A percentile compares a stretch with the other conserved stretches of the same genome.
These are phyloP conservation scores for Cyclopterus lumpus DNA, from an alignment of 2,797 vertebrate species.

Conservation along the genomic window DNA sequence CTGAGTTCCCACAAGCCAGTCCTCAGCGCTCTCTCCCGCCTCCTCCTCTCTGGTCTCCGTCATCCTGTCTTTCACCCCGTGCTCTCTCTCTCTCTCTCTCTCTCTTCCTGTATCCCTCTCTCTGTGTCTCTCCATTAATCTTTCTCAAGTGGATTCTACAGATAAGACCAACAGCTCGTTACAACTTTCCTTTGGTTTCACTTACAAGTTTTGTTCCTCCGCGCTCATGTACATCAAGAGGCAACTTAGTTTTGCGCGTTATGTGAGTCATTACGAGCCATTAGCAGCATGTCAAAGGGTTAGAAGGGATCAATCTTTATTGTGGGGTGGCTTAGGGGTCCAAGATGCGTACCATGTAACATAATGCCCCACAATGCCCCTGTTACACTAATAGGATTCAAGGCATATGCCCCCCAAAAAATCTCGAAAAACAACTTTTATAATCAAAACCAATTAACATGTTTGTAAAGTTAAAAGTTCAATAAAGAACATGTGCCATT, in stretches of 20 bases:
- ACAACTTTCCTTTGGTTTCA: conserved; percentile 23
- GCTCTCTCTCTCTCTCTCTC: conserved; percentile 42
- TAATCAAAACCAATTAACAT: neutral
- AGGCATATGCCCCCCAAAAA: neutral
- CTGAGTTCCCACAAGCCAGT: conserved; percentile 77
- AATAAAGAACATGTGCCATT: neutral
- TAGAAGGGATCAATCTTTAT: neutral
- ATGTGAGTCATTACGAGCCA: neutral
- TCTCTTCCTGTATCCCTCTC: conserved; percentile 52
- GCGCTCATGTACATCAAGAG: conserved; percentile 1
- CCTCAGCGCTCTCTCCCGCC: conserved; percentile 44
- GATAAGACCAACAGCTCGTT: conserved; percentile 44
- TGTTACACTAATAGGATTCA: neutral
- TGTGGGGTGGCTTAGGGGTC: neutral
- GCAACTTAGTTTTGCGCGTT: neutral
- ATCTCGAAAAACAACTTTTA: neutral
- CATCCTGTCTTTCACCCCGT: conserved; percentile 55
- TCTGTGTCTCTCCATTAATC: conserved; percentile 33
- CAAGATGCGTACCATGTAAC: neutral
- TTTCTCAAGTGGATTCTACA: conserved; percentile 50
- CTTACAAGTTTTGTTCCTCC: conserved; percentile 26
- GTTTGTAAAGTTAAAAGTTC: neutral
- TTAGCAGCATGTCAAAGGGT: conserved; percentile 9
- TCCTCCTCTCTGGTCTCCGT: conserved; percentile 58
- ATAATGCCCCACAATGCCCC: no score